Evolutionary conservation across 2,113 vertebrate species (phyloP).

Genomic region (Tachysurus vachellii): DNA sequence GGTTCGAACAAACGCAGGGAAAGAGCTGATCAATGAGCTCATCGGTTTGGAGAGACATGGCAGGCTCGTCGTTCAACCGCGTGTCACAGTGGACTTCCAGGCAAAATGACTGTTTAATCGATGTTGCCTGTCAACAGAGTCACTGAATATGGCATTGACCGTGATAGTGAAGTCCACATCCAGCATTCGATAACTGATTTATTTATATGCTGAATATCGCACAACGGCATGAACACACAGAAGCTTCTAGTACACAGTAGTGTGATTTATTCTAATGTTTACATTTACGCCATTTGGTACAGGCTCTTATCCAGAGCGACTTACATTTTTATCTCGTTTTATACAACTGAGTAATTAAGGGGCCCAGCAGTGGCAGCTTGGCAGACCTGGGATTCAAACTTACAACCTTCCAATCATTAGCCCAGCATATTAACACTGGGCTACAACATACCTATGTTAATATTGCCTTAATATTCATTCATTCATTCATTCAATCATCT

Average conservation of each 20-base stretch:
- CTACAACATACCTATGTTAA: no score
- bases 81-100: background rate
- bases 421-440: no score
- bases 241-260: background rate
- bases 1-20: slow-evolving; percentile 17
- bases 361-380: no score
- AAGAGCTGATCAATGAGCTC: slow-evolving; percentile 32
- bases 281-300: no score
- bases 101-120: background rate
- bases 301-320: no score
- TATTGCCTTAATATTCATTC: no score
- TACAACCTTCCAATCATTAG: no score
- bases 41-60: slow-evolving; percentile 22
- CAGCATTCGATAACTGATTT: background rate
- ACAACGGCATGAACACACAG: background rate
- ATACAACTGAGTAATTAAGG: no score
- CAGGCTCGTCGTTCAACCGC: background rate
- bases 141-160: background rate
- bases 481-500: no score
- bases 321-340: no score
- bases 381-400: no score
- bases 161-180: background rate
- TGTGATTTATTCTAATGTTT: background rate
- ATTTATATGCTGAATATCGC: background rate
- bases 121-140: background rate